Evolutionary conservation across 64 coral and sea anemone genomes (phyloP).

Genomic region (Montipora sp.): DNA sequence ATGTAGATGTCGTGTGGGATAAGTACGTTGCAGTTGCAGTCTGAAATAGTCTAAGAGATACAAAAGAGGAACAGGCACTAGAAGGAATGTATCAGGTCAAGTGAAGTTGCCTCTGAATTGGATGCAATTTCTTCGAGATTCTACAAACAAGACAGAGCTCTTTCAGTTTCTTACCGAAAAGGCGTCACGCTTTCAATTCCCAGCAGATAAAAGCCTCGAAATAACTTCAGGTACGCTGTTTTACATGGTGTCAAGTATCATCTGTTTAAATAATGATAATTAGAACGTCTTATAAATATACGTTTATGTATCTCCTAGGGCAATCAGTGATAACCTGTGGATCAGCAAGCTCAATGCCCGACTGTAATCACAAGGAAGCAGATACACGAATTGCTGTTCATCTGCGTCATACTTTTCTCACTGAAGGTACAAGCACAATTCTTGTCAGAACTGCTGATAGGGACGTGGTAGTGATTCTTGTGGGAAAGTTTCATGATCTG

Average conservation of each 20-base stretch:
- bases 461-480: too few relatives aligned
- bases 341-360: too few relatives aligned
- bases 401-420: too few relatives aligned
- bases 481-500: too few relatives aligned
- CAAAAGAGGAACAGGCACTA: neutral
- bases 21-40: neutral
- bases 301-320: too few relatives aligned
- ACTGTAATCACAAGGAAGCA: too few relatives aligned
- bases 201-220: neutral
- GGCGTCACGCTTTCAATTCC: constrained; percentile 4
- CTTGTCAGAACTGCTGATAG: too few relatives aligned
- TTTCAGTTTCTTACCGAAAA: neutral
- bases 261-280: constrained; percentile 11
- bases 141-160: too few relatives aligned
- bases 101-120: constrained; percentile 1
- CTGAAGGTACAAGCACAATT: too few relatives aligned
- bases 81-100: neutral
- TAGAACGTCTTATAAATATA: neutral
- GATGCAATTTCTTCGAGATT: constrained; percentile 13
- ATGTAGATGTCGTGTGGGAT: neutral
- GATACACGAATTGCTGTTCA: too few relatives aligned
- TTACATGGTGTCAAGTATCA: neutral
- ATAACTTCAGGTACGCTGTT: constrained; percentile 26
- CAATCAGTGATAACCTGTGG: too few relatives aligned
- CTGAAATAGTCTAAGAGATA: neutral